Evolutionary conservation across 1,140 invertebrate genomes (phyloP).

Genomic region (Hyles euphorbiae): DNA sequence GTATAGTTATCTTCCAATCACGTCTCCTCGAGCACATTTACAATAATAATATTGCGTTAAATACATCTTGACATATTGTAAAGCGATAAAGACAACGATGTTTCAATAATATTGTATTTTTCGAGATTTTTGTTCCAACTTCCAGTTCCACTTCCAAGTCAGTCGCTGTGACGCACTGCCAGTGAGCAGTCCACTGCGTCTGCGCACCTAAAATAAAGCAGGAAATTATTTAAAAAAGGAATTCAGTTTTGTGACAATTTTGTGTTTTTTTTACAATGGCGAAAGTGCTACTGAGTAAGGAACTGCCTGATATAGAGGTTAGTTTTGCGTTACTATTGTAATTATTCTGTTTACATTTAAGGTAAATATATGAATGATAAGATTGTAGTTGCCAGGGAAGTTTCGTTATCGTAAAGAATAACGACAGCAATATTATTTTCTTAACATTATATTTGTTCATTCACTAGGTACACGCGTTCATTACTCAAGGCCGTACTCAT

Average conservation of each 20-base stretch:
- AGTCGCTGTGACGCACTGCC: slow-evolving; percentile 61
- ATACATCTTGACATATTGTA: no score
- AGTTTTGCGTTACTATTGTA: slow-evolving; percentile 34
- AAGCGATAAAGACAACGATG: no score
- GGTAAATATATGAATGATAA: no score
- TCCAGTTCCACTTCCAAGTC: slow-evolving; percentile 12
- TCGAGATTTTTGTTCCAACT: no score
- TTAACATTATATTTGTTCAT: slow-evolving; percentile 7
- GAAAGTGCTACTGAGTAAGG: slow-evolving; percentile 77
- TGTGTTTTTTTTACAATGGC: slow-evolving; percentile 43
- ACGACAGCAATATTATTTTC: not conserved
- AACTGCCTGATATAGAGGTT: slow-evolving; percentile 83
- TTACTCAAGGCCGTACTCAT: not conserved
- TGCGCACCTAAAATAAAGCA: slow-evolving; percentile 11
- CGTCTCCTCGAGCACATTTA: no score
- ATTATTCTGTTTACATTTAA: not conserved
- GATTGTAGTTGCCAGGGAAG: no score
- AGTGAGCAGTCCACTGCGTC: slow-evolving; percentile 64
- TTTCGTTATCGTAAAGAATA: no score
- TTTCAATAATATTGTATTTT: no score
- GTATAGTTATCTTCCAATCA: no score
- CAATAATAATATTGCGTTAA: no score
- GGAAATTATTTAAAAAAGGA: not conserved
- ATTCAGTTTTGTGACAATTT: not conserved
- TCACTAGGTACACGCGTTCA: not conserved